Conservation (phyloP, 2,797 vertebrate genomes). For the Phoxinus dragarum region DNA sequence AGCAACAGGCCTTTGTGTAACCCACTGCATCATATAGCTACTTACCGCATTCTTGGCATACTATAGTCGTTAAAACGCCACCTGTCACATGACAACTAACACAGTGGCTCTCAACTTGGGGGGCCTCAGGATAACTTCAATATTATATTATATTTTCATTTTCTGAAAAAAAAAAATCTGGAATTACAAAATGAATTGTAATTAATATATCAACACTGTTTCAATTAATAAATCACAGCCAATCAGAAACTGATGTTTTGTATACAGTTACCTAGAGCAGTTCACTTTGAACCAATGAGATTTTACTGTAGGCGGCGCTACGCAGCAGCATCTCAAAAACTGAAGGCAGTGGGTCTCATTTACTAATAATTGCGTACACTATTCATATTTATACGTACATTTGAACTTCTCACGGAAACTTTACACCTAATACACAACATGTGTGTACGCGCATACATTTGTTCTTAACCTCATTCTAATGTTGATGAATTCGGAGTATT, state of each 20-base stretch:
- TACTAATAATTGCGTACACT: too few relatives aligned
- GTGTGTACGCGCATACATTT: too few relatives aligned
- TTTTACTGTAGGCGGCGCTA: neutral
- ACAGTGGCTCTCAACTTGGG: neutral
- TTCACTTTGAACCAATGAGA: neutral
- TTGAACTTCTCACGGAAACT: too few relatives aligned
- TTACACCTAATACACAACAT: too few relatives aligned
- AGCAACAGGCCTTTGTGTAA: too few relatives aligned
- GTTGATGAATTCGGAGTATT: too few relatives aligned
- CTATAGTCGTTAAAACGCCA: neutral
- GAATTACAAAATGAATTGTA: neutral
- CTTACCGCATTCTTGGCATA: neutral
- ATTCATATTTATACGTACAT: too few relatives aligned
- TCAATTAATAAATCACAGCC: neutral
- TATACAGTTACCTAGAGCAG: neutral
- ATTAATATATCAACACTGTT: too few relatives aligned
- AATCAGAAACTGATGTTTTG: neutral
- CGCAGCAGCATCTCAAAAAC: neutral
- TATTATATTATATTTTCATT: neutral
- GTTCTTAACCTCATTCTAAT: too few relatives aligned
- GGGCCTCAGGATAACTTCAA: neutral
- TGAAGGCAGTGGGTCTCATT: neutral
- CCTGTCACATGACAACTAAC: neutral
- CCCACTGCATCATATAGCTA: neutral
- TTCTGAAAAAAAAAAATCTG: too few relatives aligned